Evolutionary conservation across 1,140 invertebrate genomes (phyloP), one percentile per base, ranked within the genome.

Genomic region (Whitmania pigra): DNA sequence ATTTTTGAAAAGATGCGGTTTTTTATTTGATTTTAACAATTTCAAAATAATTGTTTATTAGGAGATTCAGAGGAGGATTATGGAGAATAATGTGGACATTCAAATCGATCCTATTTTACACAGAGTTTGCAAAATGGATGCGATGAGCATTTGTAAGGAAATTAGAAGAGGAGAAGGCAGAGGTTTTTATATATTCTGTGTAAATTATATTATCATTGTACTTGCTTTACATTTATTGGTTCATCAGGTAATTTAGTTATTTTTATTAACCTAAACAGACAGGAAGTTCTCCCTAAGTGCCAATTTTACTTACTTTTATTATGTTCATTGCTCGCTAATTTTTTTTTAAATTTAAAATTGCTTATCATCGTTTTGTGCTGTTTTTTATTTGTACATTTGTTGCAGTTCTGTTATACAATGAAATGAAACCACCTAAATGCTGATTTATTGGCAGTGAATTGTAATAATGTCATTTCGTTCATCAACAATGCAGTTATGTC

Each of bases 141-240:
- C 94, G 17, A 84, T 88, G 25, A 89, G 89, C 77, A 90, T 88
- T 78, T 96, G 93, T 78, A 86, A 86, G 76, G 87, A 89, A 78
- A 83, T 94, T 40, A 85, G 87, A 66, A 88, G 90, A 79, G 92
- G 93, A 71, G 88, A 89, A 77, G 67, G 66, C n/a, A 86, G 89
- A 85, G 87, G 90, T 92, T 36, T 36, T 49, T 49, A 17, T 49
- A 13, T 43, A 43, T 49, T 49, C 2, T 49, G 5, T 49, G 15
- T 15, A 15, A 49, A 49, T 49, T 15, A 13, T 11, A 49, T 49
- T 13, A 49, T 15, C 43, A 15, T 17, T 7, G 13, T 49, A 7
- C 43, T 7, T 36, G 31, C 6, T 3, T 3, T 36, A 36, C 6
- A 36, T 36, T 36, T 36, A 36, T 36, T 36, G 31, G 31, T 36